Base-by-base conservation (phyloP, 2,888 invertebrate genomes). In the Chloroclysta siterata region DNA sequence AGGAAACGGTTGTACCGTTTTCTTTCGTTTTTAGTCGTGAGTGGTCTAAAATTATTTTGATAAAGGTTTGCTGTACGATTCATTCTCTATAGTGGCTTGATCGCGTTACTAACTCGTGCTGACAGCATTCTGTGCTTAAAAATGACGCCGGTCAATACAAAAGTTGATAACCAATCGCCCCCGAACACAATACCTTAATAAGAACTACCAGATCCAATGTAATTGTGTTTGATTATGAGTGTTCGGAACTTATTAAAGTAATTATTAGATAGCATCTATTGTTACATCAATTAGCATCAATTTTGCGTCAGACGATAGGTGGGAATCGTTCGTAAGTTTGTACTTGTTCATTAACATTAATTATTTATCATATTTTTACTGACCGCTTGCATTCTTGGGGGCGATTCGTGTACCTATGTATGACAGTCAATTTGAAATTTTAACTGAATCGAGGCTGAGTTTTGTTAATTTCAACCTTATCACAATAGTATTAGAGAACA, bases 151-250 rank as follows among this genome's bases (percentile, higher is more conserved):
- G 72, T 68, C 73, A 71, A 77, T 79, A 80, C 66, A 59, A 61
- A 60, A 65, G 71, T 80, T 88, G 84, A 87, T 87, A 85, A 86
- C 75, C 83, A 82, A 85, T 84, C 78, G 71, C 68, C 73, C 72
- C 72, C 74, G 74, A 79, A 85, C 77, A 86, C 84, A 85, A 85
- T 82, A 74, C 75, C 78, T 79, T 83, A 83, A 89, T 63, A 66
- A 65, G 70, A 66, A 65, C 56, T 50, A 39, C n/a, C 65, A 54
- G 39, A 42, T 51, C 42, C 10, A 28, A 53, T 81, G 83, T 90
- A 89, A 89, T 86, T 85, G 82, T 83, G 78, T 85, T 87, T 88
- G 88, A 89, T 88, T 88, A 83, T 85, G 83, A 87, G 85, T 86
- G 83, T 81, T 83, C 79, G 78, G 75, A 78, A 79, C 83, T 85